Evolutionary conservation across 1,140 invertebrate genomes (phyloP), one percentile per base, ranked within the genome.

Genomic region (Meteorus sp.): DNA sequence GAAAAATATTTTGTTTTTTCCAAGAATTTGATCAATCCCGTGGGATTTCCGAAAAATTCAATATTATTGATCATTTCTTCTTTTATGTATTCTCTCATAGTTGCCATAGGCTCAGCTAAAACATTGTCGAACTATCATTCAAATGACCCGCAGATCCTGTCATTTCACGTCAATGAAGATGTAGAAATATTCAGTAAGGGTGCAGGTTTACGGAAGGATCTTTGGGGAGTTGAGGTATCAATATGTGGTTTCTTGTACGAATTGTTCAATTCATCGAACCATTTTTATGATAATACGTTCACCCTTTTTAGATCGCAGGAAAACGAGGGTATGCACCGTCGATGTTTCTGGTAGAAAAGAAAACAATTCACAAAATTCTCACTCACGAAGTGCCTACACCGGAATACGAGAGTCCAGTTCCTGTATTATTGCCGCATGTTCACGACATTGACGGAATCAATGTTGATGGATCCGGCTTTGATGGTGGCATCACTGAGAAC

Each of bases 111-210:
- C 1, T 66, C 76, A 65, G 89, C 84, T 9, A 86, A 71, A 71
- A 86, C 87, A 2, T 67, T 84, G 29, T 55, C 86, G 41, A 73
- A 45, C 17, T 91, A 90, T 73, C 62, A 53, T 29, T 81, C 84
- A 57, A 81, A 76, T 15, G 84, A 86, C 53, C 70, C 77, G 17
- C 80, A 83, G 17, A 77, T 88, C 52, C 74, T 92, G 25, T 84
- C 87, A 22, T 91, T 90, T 74, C 75, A 76, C 25, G 68, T 67
- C 9, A 86, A 88, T 71, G 67, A 75, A n/a, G 78, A 86, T 2
- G 85, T 89, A 1, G 82, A 72, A 52, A 82, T 92, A 59, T 86
- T 80, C 58, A 91, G 89, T 72, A 92, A 91, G 77, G 83, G 84
- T 60, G 86, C 86, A 69, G 89, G 88, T 19, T 80, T 65, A 2